Conservation (phyloP, 1,140 invertebrate genomes). For the Philaenus spumarius region DNA sequence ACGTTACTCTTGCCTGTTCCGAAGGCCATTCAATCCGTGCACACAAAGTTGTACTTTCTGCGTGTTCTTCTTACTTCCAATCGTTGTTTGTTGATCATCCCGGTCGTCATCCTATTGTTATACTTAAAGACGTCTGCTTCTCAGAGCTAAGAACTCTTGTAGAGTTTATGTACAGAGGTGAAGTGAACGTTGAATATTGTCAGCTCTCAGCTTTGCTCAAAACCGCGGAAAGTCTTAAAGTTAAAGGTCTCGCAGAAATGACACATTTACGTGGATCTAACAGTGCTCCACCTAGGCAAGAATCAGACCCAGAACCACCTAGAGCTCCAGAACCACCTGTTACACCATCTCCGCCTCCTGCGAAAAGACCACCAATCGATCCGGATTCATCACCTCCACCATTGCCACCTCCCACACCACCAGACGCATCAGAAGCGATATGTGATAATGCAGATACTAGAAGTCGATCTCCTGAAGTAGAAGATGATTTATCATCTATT, state of each 20-base stretch:
- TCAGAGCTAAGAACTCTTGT: constrained; percentile 82
- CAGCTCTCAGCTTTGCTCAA: constrained; percentile 84
- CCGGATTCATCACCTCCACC: constrained; percentile 25
- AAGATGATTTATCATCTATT: constrained; percentile 43
- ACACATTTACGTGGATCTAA: constrained; percentile 58
- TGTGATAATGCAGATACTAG: constrained; percentile 36
- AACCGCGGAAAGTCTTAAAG: constrained; percentile 87
- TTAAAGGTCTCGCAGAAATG: constrained; percentile 88
- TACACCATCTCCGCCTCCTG: constrained; percentile 12
- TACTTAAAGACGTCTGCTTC: constrained; percentile 88
- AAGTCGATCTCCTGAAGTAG: constrained; percentile 37
- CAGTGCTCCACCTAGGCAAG: constrained; percentile 25
- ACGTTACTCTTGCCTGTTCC: constrained; percentile 90
- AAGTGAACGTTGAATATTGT: constrained; percentile 90
- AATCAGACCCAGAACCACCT: constrained; percentile 34
- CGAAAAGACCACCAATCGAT: constrained; percentile 9
- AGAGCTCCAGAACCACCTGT: constrained; percentile 36
- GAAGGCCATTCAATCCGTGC: constrained; percentile 89
- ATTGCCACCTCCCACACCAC: constrained; percentile 28
- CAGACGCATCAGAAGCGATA: constrained; percentile 34
- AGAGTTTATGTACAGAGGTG: constrained; percentile 95
- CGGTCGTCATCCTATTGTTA: constrained; percentile 86
- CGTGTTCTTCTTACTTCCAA: constrained; percentile 92
- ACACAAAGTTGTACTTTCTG: constrained; percentile 91
- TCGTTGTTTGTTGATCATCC: constrained; percentile 83